phyloP scores from a whole-genome alignment of 2,888 invertebrate genomes.

The Melanostoma scalare region DNA sequence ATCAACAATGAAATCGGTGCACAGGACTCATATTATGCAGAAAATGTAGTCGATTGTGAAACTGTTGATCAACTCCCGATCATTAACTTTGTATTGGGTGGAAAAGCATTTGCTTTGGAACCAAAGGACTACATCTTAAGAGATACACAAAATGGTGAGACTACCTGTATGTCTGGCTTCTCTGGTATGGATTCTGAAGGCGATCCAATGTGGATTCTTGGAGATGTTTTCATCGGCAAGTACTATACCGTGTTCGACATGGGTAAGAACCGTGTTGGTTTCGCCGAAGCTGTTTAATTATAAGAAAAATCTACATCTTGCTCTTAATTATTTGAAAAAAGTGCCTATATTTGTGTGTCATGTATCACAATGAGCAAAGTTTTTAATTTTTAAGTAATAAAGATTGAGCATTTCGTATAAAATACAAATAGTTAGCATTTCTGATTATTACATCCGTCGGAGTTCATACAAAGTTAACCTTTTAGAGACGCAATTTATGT shows the following conservation, averaged over 20 bases:
- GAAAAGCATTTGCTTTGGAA: conserved; percentile 88
- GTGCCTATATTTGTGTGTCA: no score
- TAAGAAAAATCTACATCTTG: background rate
- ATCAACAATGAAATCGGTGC: conserved; percentile 93
- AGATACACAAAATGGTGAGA: conserved; percentile 91
- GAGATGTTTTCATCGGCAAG: conserved; percentile 98
- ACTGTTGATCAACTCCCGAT: conserved; percentile 90
- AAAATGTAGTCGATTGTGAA: conserved; percentile 91
- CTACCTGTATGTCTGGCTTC: conserved; percentile 96
- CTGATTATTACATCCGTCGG: no score
- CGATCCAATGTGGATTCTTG: conserved; percentile 99
- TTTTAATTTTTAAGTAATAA: no score
- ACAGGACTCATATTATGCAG: conserved; percentile 91
- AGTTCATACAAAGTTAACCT: no score
- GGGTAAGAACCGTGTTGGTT: conserved; percentile 93
- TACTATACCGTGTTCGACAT: conserved; percentile 98
- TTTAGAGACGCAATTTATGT: no score
- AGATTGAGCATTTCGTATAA: no score
- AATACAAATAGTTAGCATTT: no score
- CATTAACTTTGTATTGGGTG: conserved; percentile 90
- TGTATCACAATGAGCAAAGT: no score
- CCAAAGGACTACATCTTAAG: conserved; percentile 94
- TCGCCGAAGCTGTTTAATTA: conserved; percentile 86
- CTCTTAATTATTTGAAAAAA: background rate
- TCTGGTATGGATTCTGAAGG: conserved; percentile 97